These are phyloP conservation scores for Agrypnia vestita DNA, from an alignment of 1,140 invertebrate genomes.

Conservation along the genomic window DNA sequence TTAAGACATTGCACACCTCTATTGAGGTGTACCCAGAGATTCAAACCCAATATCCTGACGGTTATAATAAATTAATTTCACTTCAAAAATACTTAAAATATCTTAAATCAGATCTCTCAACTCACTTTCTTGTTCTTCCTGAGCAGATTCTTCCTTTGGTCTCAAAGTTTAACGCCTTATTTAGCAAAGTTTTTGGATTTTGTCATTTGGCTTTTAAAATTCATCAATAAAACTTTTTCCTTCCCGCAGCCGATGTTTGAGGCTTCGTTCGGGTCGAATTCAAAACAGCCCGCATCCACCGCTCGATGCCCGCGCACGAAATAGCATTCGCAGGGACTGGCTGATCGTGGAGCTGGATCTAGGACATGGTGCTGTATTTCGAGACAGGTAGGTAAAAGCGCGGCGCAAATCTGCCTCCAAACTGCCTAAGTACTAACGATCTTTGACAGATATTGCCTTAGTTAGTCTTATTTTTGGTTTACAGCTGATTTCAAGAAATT, in stretches of 20 bases:
- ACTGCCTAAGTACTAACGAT: conserved; percentile 49
- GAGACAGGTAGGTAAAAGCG: background rate
- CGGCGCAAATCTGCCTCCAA: conserved; percentile 12
- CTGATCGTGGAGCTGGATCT: background rate
- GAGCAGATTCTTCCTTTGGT: conserved; percentile 18
- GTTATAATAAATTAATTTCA: too few species aligned
- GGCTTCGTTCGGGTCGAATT: background rate
- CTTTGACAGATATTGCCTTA: conserved; percentile 55
- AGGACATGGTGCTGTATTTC: background rate
- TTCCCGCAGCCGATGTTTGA: background rate
- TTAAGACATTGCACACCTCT: too few species aligned
- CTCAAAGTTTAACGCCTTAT: conserved; percentile 11
- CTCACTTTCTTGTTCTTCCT: background rate
- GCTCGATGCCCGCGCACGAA: background rate
- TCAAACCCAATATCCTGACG: too few species aligned
- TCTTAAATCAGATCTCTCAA: conserved; percentile 13
- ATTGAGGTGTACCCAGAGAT: too few species aligned
- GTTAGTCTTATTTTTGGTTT: conserved; percentile 47
- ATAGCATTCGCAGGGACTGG: background rate
- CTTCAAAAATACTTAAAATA: background rate
- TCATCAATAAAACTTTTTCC: conserved; percentile 17
- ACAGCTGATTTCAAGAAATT: conserved; percentile 11
- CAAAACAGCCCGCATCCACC: background rate
- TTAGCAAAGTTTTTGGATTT: conserved; percentile 20
- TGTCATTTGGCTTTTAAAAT: conserved; percentile 31